Base-by-base conservation (phyloP, 2,113 vertebrate species). In the Leptobrachium leishanense region DNA sequence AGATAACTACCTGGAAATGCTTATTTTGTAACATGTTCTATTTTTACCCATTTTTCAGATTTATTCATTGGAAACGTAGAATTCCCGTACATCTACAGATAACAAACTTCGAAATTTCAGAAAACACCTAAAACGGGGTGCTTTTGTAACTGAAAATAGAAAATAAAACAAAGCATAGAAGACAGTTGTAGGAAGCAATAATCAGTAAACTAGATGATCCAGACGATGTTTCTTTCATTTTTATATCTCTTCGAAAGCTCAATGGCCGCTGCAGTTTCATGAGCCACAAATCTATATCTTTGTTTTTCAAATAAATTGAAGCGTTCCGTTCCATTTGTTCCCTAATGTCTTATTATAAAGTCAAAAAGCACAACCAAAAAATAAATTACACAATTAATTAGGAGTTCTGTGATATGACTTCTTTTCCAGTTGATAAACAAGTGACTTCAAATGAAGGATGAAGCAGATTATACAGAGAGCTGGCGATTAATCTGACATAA, bases 311-410 rank as follows among this genome's bases (percentile, higher is more conserved):
- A 79, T 79, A 79, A 79, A 79, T 79, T 79, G 77, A 79, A 79
- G 77, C 77, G 77, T 79, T 79, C 77, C 77, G 67, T 66, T 79
- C 77, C 77, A 79, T 79, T 79, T 79, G 72, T 79, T 65, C 77
- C n/a, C 63, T 79, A 79, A 79, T 79, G 77, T 79, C 77, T 73
- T 79, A 79, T 79, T 79, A 79, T 72, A 79, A 79, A 79, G 70
- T 79, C 70, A 79, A 73, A 79, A 79, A 79, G 69, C 77, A 79
- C 69, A 66, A 79, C 77, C 77, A 73, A 73, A n/a, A 78, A 79
- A 79, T 79, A 79, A 79, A 79, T 79, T 79, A 79, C 69, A 79
- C 77, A 79, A 79, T 72, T 79, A 79, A 79, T 79, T 79, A 79
- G 77, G 11, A 79, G 59, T 79, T 79, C 77, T 79, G 39, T 73